Evolutionary conservation across 2,113 vertebrate species (phyloP).

Genomic region (Zosterops japonicus): DNA sequence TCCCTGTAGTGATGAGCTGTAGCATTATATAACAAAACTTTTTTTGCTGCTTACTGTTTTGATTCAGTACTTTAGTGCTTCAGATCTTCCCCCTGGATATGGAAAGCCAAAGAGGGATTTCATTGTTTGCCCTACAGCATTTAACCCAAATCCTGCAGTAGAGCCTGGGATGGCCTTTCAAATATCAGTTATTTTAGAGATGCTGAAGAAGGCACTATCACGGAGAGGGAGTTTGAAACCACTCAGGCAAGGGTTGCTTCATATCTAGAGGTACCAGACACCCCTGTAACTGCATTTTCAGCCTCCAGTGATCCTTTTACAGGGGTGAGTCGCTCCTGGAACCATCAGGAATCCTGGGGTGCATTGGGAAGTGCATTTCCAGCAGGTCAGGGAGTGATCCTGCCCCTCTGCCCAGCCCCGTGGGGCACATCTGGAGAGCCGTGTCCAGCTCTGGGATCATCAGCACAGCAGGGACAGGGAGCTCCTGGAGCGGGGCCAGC

Average conservation of each 20-base stretch:
- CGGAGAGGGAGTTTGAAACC: neutral
- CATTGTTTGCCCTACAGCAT: neutral
- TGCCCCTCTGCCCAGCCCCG: neutral
- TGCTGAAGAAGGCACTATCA: neutral
- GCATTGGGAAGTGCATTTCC: fast-evolving
- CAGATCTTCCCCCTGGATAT: neutral
- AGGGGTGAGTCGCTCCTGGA: neutral
- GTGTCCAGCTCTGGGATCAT: neutral
- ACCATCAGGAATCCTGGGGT: neutral
- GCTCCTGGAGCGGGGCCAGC: neutral
- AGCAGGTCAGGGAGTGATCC: neutral
- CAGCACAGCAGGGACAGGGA: neutral
- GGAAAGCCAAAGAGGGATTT: neutral
- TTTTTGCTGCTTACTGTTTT: neutral
- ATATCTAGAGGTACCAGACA: neutral
- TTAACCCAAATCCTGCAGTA: neutral
- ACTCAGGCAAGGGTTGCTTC: neutral
- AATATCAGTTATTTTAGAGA: neutral
- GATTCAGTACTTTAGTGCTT: neutral
- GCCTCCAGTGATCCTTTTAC: neutral
- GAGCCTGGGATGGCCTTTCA: neutral
- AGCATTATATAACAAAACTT: neutral
- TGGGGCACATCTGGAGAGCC: fast-evolving
- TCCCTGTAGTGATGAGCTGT: fast-evolving
- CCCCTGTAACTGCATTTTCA: neutral